Base-by-base conservation (phyloP, 2,888 invertebrate genomes). In the Uropetala carovei region DNA sequence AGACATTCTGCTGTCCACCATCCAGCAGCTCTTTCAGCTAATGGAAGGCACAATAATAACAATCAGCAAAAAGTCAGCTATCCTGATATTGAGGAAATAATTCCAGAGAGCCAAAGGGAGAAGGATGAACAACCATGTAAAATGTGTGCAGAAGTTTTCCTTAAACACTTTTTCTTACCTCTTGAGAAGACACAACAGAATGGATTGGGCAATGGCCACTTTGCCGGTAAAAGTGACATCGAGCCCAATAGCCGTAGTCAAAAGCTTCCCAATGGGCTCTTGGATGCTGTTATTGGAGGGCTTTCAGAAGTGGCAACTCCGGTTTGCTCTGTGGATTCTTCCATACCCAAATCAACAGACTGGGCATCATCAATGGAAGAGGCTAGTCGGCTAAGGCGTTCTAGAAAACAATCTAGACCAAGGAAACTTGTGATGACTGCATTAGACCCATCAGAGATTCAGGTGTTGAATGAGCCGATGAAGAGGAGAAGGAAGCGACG, bases 371-470 rank as follows among this genome's bases (percentile, higher is more conserved):
- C 89, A 89, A 59, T 84, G 92, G 43, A 93, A 93, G 92, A 83
- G 92, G 85, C 75, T 27, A 92, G 92, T 64, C 92, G 91, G 84
- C 94, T 94, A 30, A 94, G 95, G 86, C 95, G 96, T 91, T 95
- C 95, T 9, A 94, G 96, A 83, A 96, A 96, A 94, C 96, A 96
- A 93, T 95, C 95, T 57, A 95, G 95, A 93, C 96, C 96, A 0
- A 95, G 95, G 92, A 96, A 95, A 93, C 94, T 96, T 16, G 94
- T 95, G 16, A 58, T 89, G 89, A 43, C 91, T 59, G 82, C 89
- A 58, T 58, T 85, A 30, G 92, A 92, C 57, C 83, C 92, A 22
- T 58, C 92, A 27, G 92, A 92, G 75, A 91, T 92, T 14, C 92
- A 85, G 59, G 92, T 92, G 18, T 43, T 92, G 56, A 75, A 75